Percentiles rank a stretch among this genome's conserved stretches.
Conservation (phyloP, 2,113 vertebrate species). For the mouse (Mus musculus) region DNA sequence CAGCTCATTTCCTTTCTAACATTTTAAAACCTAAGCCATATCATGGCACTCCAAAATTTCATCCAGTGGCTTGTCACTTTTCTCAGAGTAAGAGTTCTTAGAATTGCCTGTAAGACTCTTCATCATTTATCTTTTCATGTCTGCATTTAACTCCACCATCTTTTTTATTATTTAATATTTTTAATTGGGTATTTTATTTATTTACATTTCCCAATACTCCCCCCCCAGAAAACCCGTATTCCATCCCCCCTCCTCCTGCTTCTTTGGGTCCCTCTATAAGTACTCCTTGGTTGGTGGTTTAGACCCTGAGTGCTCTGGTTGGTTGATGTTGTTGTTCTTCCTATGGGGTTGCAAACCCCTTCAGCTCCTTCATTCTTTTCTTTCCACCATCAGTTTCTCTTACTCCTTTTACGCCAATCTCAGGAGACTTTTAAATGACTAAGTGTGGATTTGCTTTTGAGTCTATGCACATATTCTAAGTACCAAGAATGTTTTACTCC, state of each 20-base stretch:
- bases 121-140: not conserved
- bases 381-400: not conserved
- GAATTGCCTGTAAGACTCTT: not conserved
- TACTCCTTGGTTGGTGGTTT: no score
- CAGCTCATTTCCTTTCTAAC: not conserved
- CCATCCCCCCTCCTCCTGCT: no score
- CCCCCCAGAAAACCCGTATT: no score
- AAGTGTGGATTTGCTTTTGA: not conserved
- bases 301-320: no score
- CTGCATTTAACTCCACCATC: not conserved
- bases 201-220: no score
- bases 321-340: no score
- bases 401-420: slow-evolving; percentile 3
- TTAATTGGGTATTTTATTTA: no score
- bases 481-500: not conserved
- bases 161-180: not conserved
- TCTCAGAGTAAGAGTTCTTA: not conserved
- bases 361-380: not conserved
- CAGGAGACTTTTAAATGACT: not conserved
- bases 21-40: slow-evolving; percentile 4
- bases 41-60: not conserved
- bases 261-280: no score
- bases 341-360: no score
- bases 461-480: not conserved
- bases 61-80: not conserved